Evolutionary conservation across 2,113 vertebrate species (phyloP), one percentile per base, ranked within the genome.

Genomic region (Psittacus erithacus): DNA sequence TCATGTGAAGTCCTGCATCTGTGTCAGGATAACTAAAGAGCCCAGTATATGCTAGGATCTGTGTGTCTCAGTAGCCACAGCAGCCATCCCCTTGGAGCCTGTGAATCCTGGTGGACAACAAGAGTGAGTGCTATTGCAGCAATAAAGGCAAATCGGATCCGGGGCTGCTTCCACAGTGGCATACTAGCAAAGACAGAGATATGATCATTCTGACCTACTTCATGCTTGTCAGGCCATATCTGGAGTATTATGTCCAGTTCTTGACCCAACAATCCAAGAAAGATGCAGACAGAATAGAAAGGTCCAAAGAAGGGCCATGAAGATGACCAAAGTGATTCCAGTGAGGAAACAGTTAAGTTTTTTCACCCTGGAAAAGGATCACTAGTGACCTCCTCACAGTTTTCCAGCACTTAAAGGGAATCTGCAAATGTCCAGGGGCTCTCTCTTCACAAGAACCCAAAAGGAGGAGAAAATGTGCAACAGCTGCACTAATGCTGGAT

Each of bases 91-190:
- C 18, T 35, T 11, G 8, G 9, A 7, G 2, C 19, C 67, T 52
- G 27, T 7, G 18, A 1, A 6, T n/a, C 44, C 27, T 71, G 19
- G 7, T 39, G 46, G 35, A 39, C 31, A 88, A 10, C 13, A 44
- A 65, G 5, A 50, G 35, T 35, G 44, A 49, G 33, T 2, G 1
- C 9, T 0, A 0, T 38, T 38, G 31, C 11, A 17, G 33, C 33
- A 73, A 57, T 7, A 62, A 82, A 31, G 6, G 13, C 22, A 73
- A 35, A 50, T 23, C 0, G 0, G 11, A 67, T 39, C 57, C 12
- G 15, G 22, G 38, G 28, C 22, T 63, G 35, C 17, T 35, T 35
- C 64, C 6, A 1, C 28, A 53, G 11, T 18, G 20, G 6, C 15
- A 25, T 77, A 35, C 46, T 39, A 24, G 31, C 20, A 85, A 28